Conservation (phyloP, 1,140 invertebrate genomes). For the Pachypsylla venusta region DNA sequence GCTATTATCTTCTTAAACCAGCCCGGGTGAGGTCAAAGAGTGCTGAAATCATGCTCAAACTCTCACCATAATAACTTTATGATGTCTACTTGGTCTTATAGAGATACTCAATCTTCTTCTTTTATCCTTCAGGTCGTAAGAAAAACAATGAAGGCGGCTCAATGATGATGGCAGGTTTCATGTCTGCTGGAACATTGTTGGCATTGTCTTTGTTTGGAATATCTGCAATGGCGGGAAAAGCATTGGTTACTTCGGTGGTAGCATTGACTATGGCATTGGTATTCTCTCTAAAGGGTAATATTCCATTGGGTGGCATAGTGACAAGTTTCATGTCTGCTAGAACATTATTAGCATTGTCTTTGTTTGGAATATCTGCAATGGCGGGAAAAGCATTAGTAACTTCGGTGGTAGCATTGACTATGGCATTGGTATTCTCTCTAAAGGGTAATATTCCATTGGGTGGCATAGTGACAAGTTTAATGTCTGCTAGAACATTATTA, state of each 20-base stretch:
- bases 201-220: neutral
- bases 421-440: neutral
- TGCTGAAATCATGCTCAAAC: too few relatives aligned
- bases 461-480: neutral
- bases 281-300: neutral
- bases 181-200: neutral
- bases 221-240: neutral
- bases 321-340: neutral
- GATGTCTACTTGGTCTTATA: too few relatives aligned
- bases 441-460: slow-evolving; percentile 4
- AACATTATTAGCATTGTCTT: neutral
- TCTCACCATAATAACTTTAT: too few relatives aligned
- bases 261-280: neutral
- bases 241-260: neutral
- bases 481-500: neutral
- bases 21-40: too few relatives aligned
- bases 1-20: too few relatives aligned
- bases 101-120: too few relatives aligned
- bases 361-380: neutral
- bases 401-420: neutral
- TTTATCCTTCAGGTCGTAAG: neutral
- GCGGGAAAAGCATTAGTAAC: neutral
- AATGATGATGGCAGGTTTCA: neutral
- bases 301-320: too few relatives aligned
- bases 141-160: neutral